Evolutionary conservation across 2,888 invertebrate species (phyloP), one percentile per base, ranked within the genome.

Genomic region (Seladonia tumulorum): DNA sequence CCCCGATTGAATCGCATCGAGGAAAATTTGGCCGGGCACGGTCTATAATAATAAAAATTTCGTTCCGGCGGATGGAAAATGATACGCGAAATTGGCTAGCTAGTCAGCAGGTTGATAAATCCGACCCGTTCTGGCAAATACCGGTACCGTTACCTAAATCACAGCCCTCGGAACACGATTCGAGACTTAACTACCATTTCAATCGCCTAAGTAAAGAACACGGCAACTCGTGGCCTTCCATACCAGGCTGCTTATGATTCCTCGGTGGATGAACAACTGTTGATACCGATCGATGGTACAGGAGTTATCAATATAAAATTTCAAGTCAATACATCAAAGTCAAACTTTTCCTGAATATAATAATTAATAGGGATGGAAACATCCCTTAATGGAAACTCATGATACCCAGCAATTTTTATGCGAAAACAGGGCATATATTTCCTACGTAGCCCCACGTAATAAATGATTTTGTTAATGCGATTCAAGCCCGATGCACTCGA

Each of bases 231-330:
- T 77, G 14, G n/a, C 60, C 76, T 60, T 82, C 45, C 49, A 49
- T 68, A 70, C 66, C 72, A 83, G 66, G 22, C 8, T 10, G 63
- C 76, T 16, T 42, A 68, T 5, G 14, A 22, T 22, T n/a, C 47
- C 29, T 12, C 47, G 29, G 4, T 18, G 39, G 7, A 22, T 8
- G 49, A 89, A 87, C 85, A 89, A 87, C 89, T 85, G 85, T 89
- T 88, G 88, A 89, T 87, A 79, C 53, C 84, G 42, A 53, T 74
- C 57, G 60, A 82, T 68, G 53, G 1, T 35, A 3, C 16, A 7
- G 18, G 1, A 29, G 25, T 42, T 42, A 8, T 0, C 42, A 10
- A 42, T 42, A 42, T 42, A 42, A 42, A 42, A 42, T 42, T 42
- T 42, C 0, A 42, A 42, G 42, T 42, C 42, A 42, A 8, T 42